phyloP scores from a whole-genome alignment of 1,140 invertebrate genomes.

The Bicyclus anynana region DNA sequence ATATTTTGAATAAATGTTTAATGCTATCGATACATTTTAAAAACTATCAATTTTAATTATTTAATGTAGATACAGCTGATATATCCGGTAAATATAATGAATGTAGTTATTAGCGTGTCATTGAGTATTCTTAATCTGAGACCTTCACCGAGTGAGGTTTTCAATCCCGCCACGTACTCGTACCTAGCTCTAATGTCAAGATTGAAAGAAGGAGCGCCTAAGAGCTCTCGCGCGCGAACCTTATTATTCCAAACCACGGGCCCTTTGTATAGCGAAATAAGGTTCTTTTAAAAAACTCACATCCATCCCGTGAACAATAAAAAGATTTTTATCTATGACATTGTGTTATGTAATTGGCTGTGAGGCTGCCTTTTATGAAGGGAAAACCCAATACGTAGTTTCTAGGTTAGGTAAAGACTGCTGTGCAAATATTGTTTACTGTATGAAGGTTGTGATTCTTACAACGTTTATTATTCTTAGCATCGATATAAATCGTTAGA shows the following conservation, averaged over 20 bases:
- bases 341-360: slow-evolving; percentile 22
- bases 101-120: no score
- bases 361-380: slow-evolving; percentile 4
- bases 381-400: background rate
- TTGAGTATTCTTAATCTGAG: background rate
- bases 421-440: background rate
- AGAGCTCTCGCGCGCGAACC: slow-evolving; percentile 47
- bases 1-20: no score
- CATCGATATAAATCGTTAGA: no score
- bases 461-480: no score
- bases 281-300: slow-evolving; percentile 71
- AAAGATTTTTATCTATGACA: slow-evolving; percentile 25
- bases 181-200: slow-evolving; percentile 53
- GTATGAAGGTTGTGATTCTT: background rate
- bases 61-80: no score
- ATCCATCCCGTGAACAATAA: slow-evolving; percentile 32
- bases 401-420: background rate
- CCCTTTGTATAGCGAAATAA: slow-evolving; percentile 69
- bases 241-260: slow-evolving; percentile 72
- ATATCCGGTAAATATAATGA: no score
- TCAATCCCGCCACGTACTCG: slow-evolving; percentile 10
- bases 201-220: slow-evolving; percentile 50
- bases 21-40: no score
- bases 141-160: slow-evolving; percentile 15
- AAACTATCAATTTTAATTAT: no score